A percentile compares a stretch with the other conserved stretches of the same genome.
phyloP scores from a whole-genome alignment of 2,113 vertebrate species.

The Dipodomys ordii region DNA sequence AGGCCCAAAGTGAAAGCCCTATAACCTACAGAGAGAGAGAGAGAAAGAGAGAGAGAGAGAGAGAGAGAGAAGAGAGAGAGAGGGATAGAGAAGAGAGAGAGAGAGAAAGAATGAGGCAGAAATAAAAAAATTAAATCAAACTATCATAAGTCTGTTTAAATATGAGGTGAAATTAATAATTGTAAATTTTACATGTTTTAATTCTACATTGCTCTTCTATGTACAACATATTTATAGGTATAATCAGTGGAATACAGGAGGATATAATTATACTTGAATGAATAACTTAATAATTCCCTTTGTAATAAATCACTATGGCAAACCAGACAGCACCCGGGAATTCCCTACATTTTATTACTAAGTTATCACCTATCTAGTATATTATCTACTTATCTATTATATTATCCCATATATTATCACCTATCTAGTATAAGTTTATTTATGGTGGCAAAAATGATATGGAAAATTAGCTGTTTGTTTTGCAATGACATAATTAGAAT shows the following conservation, averaged over 20 bases:
- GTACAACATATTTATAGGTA: not conserved
- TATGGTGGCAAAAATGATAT: not conserved
- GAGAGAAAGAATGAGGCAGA: too few relatives aligned
- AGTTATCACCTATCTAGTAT: not conserved
- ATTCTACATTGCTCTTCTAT: not conserved
- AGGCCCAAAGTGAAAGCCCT: too few relatives aligned
- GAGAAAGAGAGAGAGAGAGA: too few relatives aligned
- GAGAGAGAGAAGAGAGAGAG: too few relatives aligned
- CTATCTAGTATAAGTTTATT: not conserved
- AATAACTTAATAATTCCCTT: too few relatives aligned
- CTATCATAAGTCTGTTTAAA: not conserved
- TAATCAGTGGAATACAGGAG: not conserved
- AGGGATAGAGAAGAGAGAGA: too few relatives aligned
- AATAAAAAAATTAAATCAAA: too few relatives aligned
- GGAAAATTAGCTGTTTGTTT: not conserved
- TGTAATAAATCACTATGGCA: too few relatives aligned
- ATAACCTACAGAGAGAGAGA: too few relatives aligned
- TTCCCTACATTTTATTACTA: not conserved
- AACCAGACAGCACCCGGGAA: not conserved
- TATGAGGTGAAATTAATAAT: not conserved
- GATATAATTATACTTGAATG: too few relatives aligned
- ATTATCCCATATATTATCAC: not conserved
- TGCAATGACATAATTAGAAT: slow-evolving; percentile 14
- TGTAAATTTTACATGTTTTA: not conserved
- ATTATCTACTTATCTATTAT: too few relatives aligned